A percentile compares a stretch with the other conserved stretches of the same genome.
phyloP scores from a whole-genome alignment of 2,113 vertebrate genomes.

The Sterrhoptilus dennistouni region DNA sequence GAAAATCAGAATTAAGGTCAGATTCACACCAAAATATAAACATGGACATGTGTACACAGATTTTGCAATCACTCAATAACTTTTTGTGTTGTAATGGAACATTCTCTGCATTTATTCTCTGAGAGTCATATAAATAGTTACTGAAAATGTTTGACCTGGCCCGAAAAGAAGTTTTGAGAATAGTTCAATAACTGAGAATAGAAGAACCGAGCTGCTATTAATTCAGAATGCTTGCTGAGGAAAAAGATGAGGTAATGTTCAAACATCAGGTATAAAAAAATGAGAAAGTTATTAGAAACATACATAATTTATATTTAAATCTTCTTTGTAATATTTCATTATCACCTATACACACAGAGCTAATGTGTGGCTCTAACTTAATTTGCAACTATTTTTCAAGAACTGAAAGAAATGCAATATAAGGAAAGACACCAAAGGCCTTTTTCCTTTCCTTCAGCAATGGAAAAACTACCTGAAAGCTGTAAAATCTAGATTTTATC shows the following conservation, averaged over 20 bases:
- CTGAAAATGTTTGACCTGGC: background rate
- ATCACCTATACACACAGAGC: background rate
- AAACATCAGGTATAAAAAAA: background rate
- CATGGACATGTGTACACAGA: background rate
- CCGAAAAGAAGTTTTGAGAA: background rate
- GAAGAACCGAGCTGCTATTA: background rate
- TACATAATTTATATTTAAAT: background rate
- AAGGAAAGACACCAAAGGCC: background rate
- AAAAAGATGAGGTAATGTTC: background rate
- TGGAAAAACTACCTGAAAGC: background rate
- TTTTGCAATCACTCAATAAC: background rate
- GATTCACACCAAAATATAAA: background rate
- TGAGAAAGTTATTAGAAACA: background rate
- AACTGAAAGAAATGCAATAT: background rate
- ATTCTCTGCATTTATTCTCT: background rate
- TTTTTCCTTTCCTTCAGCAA: background rate
- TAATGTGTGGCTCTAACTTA: background rate
- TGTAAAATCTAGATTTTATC: background rate
- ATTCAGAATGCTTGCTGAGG: background rate
- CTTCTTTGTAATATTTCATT: background rate
- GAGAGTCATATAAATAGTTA: background rate
- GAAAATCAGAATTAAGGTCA: background rate
- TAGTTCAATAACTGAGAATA: background rate
- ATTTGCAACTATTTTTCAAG: background rate
- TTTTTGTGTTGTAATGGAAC: background rate